Percentiles rank a stretch among this genome's conserved stretches.
Conservation (phyloP, 2,113 vertebrate species). For the Polypterus senegalus region DNA sequence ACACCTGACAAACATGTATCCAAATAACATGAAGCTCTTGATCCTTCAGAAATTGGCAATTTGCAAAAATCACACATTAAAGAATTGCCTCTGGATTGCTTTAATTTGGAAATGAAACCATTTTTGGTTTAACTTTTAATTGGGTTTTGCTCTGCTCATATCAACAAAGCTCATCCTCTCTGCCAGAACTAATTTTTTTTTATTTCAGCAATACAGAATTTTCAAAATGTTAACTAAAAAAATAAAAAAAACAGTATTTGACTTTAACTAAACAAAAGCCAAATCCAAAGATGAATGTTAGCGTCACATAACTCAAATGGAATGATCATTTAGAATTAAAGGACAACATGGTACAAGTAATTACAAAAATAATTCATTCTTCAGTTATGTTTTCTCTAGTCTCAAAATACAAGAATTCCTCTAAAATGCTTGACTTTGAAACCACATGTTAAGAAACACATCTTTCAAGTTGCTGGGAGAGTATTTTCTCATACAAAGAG, state of each 20-base stretch:
- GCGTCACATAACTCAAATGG: constrained; percentile 43
- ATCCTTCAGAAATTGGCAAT: too few species aligned
- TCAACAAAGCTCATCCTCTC: too few species aligned
- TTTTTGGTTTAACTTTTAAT: too few species aligned
- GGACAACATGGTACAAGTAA: constrained; percentile 62
- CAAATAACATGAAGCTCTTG: too few species aligned
- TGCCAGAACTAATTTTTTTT: too few species aligned
- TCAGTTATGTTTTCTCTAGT: constrained; percentile 15
- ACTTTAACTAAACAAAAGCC: too few species aligned
- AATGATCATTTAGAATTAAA: constrained; percentile 53
- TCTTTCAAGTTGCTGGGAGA: constrained; percentile 43
- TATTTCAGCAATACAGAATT: constrained; percentile 12
- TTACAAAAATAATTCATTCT: constrained; percentile 91
- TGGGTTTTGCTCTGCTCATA: too few species aligned
- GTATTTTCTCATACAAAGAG: constrained; percentile 35
- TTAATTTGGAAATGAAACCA: too few species aligned
- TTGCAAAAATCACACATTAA: too few species aligned
- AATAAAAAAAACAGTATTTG: constrained; percentile 1
- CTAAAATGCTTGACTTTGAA: constrained; percentile 12
- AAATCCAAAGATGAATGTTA: neutral
- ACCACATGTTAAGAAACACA: constrained; percentile 44
- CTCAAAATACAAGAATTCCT: constrained; percentile 4
- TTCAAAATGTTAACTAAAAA: constrained; percentile 9
- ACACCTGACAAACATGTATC: too few species aligned
- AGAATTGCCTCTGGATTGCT: too few species aligned